A percentile compares a stretch with the other conserved stretches of the same genome.
Conservation (phyloP, 1,140 invertebrate species). For the Uloborus diversus region DNA sequence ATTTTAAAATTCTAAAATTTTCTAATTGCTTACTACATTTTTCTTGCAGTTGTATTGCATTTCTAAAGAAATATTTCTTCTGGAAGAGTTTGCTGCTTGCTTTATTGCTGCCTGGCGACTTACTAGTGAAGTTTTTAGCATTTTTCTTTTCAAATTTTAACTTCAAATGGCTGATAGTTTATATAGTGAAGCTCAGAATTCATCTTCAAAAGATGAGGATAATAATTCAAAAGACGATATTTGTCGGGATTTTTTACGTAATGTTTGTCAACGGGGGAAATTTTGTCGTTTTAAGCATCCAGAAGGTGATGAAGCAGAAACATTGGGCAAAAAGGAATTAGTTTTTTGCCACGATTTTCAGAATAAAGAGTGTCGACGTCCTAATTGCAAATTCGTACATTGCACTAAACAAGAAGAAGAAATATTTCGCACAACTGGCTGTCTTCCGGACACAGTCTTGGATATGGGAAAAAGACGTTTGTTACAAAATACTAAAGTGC, state of each 20-base stretch:
- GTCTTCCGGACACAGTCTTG: conserved; percentile 72
- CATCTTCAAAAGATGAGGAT: conserved; percentile 29
- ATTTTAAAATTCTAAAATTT: too few species aligned
- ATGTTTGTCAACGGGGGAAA: conserved; percentile 78
- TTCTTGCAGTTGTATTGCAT: conserved; percentile 5
- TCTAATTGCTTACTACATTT: not conserved
- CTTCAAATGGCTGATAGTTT: conserved; percentile 23
- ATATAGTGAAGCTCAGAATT: conserved; percentile 2
- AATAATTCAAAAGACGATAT: conserved; percentile 57
- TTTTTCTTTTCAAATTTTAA: not conserved
- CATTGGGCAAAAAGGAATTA: conserved; percentile 61
- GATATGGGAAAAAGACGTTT: conserved; percentile 60
- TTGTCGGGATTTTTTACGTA: conserved; percentile 72
- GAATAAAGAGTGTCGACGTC: conserved; percentile 75
- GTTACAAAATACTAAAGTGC: conserved; percentile 61
- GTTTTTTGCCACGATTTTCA: conserved; percentile 88
- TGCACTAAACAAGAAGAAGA: conserved; percentile 81
- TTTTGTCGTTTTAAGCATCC: conserved; percentile 80
- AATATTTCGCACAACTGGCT: conserved; percentile 75
- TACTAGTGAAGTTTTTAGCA: not conserved
- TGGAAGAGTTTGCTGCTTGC: not conserved
- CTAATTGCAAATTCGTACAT: conserved; percentile 79
- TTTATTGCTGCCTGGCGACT: conserved; percentile 2
- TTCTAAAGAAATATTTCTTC: not conserved
- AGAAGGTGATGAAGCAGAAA: conserved; percentile 67